Conservation (phyloP, 2,888 invertebrate genomes). For the Nemurella pictetii region DNA sequence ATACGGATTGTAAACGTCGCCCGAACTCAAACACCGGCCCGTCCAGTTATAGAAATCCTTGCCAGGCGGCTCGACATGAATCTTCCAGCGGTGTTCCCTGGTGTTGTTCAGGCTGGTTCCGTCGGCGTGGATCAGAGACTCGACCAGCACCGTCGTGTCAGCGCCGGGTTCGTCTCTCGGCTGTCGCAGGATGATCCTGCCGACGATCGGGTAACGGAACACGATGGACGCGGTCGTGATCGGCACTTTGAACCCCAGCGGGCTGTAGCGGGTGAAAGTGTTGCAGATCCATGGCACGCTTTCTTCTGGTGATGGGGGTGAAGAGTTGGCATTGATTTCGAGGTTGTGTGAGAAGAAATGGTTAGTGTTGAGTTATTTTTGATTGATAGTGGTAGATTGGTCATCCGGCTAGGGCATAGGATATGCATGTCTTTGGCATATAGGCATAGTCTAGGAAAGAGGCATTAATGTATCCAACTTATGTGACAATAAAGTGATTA, state of each 20-base stretch:
- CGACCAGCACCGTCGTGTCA: conserved; percentile 83
- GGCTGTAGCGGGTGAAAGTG: conserved; percentile 64
- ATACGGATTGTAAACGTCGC: conserved; percentile 76
- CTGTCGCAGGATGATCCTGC: conserved; percentile 80
- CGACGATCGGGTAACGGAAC: conserved; percentile 87
- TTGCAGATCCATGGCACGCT: conserved; percentile 65
- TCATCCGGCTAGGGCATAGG: no score
- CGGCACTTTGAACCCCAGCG: conserved; percentile 63
- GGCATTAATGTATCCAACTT: no score
- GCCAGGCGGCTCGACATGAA: conserved; percentile 78
- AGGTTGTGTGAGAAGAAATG: no score
- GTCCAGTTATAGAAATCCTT: conserved; percentile 92
- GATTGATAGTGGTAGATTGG: no score
- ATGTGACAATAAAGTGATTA: no score
- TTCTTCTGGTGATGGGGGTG: no score
- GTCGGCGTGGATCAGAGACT: conserved; percentile 85
- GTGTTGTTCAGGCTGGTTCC: conserved; percentile 70
- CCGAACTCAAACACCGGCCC: conserved; percentile 78
- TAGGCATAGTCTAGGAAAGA: no score
- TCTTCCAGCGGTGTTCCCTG: conserved; percentile 69
- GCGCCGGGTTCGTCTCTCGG: conserved; percentile 76
- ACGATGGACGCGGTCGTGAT: conserved; percentile 79
- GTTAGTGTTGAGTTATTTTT: no score
- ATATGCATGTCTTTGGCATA: no score
- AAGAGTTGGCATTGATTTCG: no score